Base-by-base conservation (phyloP, 2,113 vertebrate genomes). In the Tursiops truncatus region DNA sequence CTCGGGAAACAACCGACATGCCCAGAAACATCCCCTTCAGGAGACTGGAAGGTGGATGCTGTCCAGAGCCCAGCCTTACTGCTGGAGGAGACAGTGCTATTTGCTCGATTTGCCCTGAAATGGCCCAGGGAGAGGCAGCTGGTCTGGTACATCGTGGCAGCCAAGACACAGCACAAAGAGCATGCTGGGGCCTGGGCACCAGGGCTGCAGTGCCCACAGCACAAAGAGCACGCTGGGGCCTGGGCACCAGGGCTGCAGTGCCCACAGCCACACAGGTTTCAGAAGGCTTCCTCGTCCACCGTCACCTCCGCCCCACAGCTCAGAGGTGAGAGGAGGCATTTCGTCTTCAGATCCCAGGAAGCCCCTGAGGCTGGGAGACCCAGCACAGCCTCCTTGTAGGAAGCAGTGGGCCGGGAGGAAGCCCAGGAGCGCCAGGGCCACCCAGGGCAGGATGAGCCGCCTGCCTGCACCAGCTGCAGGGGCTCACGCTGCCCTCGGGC, bases 201-300 rank as follows among this genome's bases (percentile, higher is more conserved):
- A 60, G 58, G 58, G 20, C 56, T 8, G 7, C 20, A 60, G 58
- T 5, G 38, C 38, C 5, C 53, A 74, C 6, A 5, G 65, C 97
- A 98, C 97, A 98, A 98, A 96, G 95, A 79, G 67, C 21, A 58
- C 74, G 1, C 97, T 97, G 98, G 97, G 73, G 41, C 73, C 60
- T 23, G 60, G 23, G 3, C 3, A 9, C 23, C 60, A 60, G 58
- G 58, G 21, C 58, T 9, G 8, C 21, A 60, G 58, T 5, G 15
- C 53, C 53, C 53, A 6, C 53, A 6, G 50, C 60, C 60, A 60
- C 58, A 60, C 21, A 25, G 60, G 60, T 25, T 23, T 62, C 60
- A 53, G 56, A 20, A 95, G 89, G 28, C n/a, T 85, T 96, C 44
- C 79, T 95, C 94, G 83, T 68, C 97, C 89, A 56, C 60, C 47